Base-by-base conservation (phyloP, 2,113 vertebrate species). In the Elaphurus davidianus region DNA sequence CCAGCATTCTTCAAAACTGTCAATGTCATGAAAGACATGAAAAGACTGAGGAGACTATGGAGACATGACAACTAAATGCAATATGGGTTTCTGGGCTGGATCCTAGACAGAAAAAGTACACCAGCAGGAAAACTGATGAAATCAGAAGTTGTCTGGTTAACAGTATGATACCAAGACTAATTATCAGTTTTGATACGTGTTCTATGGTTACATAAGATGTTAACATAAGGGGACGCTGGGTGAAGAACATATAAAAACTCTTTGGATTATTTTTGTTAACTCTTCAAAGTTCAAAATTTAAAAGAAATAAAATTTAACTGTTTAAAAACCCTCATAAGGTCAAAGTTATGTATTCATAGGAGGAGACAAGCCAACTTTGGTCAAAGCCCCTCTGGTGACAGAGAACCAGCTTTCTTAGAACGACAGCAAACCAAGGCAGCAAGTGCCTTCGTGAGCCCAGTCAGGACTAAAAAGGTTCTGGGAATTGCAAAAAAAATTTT, bases 371-470 rank as follows among this genome's bases (percentile, higher is more conserved):
- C 87, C 94, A 95, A 92, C 33, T 74, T 40, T 92, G 96, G 86
- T 74, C 84, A 90, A 90, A 88, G 96, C 97, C 50, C 90, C 81
- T 45, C 1, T 30, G 95, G 93, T 96, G 91, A 97, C 92, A 45
- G 59, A 97, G 87, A 96, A 97, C 62, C 79, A 92, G 79, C 82
- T 91, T 96, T 81, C 95, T 97, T 13, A 83, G n/a, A 92, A 52
- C 7, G 3, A 19, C 84, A 84, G 54, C 64, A 93, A 94, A 90
- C 57, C 64, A 62, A 76, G 33, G 90, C 33, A 27, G 64, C 55
- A 71, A 87, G 76, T 40, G 33, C 76, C 83, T 95, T 71, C 64
- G 47, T 57, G 81, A 30, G 86, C 23, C 10, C 30, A 36, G 85
- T n/a, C 57, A 83, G 76, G 25, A 45, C 71, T 54, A 79, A 85